Base-by-base conservation (phyloP, 2,888 invertebrate species). In the Maniola hyperantus region DNA sequence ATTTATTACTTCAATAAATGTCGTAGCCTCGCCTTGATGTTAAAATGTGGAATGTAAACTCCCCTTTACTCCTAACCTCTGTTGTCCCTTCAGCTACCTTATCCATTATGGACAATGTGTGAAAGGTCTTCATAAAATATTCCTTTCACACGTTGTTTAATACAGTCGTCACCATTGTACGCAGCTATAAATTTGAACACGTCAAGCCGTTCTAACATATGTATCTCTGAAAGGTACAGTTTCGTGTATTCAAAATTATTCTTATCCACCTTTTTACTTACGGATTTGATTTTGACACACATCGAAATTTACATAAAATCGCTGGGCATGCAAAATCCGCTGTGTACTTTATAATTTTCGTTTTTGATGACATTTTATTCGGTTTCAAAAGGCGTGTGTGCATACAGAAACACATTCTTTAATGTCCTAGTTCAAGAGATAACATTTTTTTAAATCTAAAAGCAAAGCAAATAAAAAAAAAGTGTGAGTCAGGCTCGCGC, bases 91-190 rank as follows among this genome's bases (percentile, higher is more conserved):
- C 18, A 18, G 42, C 57, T 20, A 57, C 39, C 55, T 57, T 57
- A 57, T 39, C 42, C 57, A 42, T 57, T 57, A 57, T 36, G 55
- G 10, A 55, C 55, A 55, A 36, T 57, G 57, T 57, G 57, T 42
- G 20, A 57, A 55, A 57, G 57, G 57, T 57, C 42, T 57, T 57
- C 42, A 42, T 57, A 42, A 57, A 42, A 57, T 57, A 57, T 57
- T 57, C 57, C 57, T 42, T 57, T 57, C 57, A 20, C 57, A 57
- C 57, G 42, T 42, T 57, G 57, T 42, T 57, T 57, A n/a, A 20
- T 20, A 42, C 39, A 42, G 20, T 57, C 57, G 36, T 55, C 36
- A 36, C 36, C 36, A 55, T 55, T 39, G 34, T 55, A 18, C 36
- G 10, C 36, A 36, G 55, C 36, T 55, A 39, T 55, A 39, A 55